These are phyloP conservation scores for Amphibalanus amphitrite DNA, from an alignment of 1,140 invertebrate genomes.

Conservation along the genomic window DNA sequence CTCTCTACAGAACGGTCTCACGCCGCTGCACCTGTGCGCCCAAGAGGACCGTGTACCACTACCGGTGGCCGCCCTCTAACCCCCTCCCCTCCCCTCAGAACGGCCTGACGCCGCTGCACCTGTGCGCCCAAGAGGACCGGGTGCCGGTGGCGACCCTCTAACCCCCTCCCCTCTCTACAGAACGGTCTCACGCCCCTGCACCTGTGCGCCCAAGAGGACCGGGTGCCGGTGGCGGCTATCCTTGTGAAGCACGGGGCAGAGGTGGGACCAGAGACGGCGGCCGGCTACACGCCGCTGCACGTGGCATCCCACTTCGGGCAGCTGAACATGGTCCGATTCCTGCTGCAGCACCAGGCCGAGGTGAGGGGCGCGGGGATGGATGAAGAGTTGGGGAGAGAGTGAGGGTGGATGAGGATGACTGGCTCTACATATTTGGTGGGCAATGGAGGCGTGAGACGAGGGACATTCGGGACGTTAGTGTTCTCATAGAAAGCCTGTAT, in stretches of 20 bases:
- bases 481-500: too few relatives aligned
- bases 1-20: too few relatives aligned
- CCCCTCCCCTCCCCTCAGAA: conserved; percentile 38
- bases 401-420: too few relatives aligned
- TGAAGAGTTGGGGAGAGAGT: too few relatives aligned
- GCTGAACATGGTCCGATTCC: conserved; percentile 87
- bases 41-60: too few relatives aligned
- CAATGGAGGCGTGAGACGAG: too few relatives aligned
- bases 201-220: conserved; percentile 80
- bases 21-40: too few relatives aligned
- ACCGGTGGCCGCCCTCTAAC: too few relatives aligned
- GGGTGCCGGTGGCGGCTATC: conserved; percentile 78
- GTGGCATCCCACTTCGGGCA: conserved; percentile 98
- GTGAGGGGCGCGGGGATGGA: conserved; percentile 20
- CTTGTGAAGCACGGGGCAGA: conserved; percentile 66
- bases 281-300: conserved; percentile 93
- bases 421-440: too few relatives aligned
- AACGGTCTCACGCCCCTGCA: conserved; percentile 83
- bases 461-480: too few relatives aligned
- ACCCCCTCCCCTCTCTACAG: too few relatives aligned
- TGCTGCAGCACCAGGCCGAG: conserved; percentile 56
- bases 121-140: conserved; percentile 82
- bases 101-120: conserved; percentile 72
- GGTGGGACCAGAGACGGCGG: conserved; percentile 29
- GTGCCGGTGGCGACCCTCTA: conserved; percentile 81